These are phyloP conservation scores for Pseudobourletiella spinata DNA, from an alignment of 1,140 invertebrate genomes.

Conservation along the genomic window DNA sequence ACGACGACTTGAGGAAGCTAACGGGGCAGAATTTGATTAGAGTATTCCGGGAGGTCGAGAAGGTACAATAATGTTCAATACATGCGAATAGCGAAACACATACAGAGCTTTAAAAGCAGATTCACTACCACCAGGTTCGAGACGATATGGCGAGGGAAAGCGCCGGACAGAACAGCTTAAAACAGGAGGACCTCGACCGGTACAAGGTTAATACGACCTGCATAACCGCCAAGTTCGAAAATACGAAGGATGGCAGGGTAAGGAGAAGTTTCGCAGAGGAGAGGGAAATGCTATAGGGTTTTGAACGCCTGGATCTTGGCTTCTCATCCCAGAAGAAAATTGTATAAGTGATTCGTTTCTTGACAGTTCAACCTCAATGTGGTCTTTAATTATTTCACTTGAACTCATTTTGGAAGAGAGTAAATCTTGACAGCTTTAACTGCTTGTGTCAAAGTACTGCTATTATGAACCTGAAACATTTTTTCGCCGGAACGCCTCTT, in stretches of 20 bases:
- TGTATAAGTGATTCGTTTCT: too few species aligned
- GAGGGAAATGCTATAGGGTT: too few species aligned
- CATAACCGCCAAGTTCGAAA: neutral
- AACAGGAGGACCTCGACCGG: neutral
- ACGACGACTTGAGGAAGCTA: slow-evolving; percentile 44
- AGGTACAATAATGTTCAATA: slow-evolving; percentile 36
- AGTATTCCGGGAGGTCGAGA: slow-evolving; percentile 44
- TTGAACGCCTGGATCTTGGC: too few species aligned
- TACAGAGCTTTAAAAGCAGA: neutral
- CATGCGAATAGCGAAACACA: neutral
- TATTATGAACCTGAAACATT: too few species aligned
- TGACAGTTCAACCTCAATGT: too few species aligned
- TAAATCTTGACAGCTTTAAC: too few species aligned
- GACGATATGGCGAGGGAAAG: neutral
- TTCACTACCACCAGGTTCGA: neutral
- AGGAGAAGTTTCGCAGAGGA: too few species aligned
- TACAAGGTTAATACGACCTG: neutral
- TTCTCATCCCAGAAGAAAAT: too few species aligned
- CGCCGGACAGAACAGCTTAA: neutral
- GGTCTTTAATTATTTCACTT: too few species aligned
- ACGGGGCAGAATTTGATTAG: slow-evolving; percentile 45
- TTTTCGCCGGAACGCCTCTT: too few species aligned
- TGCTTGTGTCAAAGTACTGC: too few species aligned
- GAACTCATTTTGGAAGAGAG: too few species aligned
- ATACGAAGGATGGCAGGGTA: neutral